phyloP scores from a whole-genome alignment of 2,888 invertebrate species.

The Chymomyza fuscimana region DNA sequence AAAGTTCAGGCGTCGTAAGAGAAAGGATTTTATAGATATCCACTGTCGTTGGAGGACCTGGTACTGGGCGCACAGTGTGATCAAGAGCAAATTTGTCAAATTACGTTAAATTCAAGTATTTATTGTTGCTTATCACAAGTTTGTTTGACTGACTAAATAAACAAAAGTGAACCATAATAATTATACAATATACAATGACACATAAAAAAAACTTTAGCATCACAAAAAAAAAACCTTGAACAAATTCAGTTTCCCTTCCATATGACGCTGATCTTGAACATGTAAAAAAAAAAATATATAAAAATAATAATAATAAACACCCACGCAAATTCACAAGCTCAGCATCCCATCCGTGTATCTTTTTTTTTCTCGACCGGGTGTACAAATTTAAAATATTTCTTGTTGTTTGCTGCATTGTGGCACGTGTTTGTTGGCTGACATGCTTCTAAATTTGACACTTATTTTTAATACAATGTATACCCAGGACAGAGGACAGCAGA shows the following conservation, averaged over 20 bases:
- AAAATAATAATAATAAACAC: background rate
- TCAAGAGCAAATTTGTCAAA: conserved; percentile 64
- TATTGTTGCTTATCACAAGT: conserved; percentile 60
- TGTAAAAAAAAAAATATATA: background rate
- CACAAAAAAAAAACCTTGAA: conserved; percentile 5
- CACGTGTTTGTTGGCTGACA: conserved; percentile 64
- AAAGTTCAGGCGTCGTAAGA: no score
- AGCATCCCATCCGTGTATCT: background rate
- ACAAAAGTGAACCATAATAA: background rate
- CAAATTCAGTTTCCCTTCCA: conserved; percentile 1
- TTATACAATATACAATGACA: background rate
- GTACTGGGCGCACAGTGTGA: no score
- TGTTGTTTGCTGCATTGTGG: conserved; percentile 11
- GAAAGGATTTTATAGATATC: no score
- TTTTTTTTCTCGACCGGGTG: background rate
- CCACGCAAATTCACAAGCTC: background rate
- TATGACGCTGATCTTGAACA: conserved; percentile 4
- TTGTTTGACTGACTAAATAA: conserved; percentile 4
- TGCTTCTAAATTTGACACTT: conserved; percentile 69
- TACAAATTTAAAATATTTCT: background rate
- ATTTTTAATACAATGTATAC: conserved; percentile 46
- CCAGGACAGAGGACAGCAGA: background rate
- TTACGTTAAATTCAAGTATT: conserved; percentile 61
- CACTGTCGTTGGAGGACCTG: no score
- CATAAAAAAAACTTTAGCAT: background rate